Conservation (phyloP, 2,797 vertebrate species). For the Xenopus petersii region DNA sequence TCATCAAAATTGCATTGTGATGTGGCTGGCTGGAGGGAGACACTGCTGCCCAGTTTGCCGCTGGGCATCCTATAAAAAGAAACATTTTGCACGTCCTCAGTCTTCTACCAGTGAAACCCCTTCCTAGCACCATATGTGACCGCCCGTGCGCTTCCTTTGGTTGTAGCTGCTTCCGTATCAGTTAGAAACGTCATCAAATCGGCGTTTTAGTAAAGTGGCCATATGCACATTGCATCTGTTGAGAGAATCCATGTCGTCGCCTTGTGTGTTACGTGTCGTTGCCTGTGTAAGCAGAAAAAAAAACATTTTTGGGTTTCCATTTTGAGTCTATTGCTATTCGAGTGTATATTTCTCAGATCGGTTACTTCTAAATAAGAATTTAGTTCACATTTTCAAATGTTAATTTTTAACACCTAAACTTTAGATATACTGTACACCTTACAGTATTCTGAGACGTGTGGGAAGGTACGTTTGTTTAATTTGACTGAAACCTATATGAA, state of each 20-base stretch:
- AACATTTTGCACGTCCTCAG: conserved; percentile 65
- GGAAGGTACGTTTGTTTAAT: too few species aligned
- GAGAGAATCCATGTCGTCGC: conserved; percentile 69
- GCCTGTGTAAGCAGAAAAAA: conserved; percentile 50
- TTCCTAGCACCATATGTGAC: conserved; percentile 60
- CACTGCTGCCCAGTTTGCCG: conserved; percentile 96
- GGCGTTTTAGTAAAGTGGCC: conserved; percentile 72
- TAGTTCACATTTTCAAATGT: too few species aligned
- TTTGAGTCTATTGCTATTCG: conserved; percentile 31
- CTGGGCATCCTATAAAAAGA: conserved; percentile 94
- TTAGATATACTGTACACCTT: background rate
- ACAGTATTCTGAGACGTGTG: background rate
- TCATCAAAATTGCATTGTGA: conserved; percentile 92
- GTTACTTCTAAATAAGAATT: background rate
- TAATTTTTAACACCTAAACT: background rate
- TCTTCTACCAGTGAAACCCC: conserved; percentile 53
- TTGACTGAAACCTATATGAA: too few species aligned
- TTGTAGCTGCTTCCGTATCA: conserved; percentile 74
- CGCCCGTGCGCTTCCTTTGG: conserved; percentile 63
- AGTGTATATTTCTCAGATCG: conserved; percentile 25
- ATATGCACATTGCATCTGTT: conserved; percentile 66
- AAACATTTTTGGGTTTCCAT: conserved; percentile 34
- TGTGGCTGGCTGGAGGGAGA: conserved; percentile 85
- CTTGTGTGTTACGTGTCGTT: conserved; percentile 67
- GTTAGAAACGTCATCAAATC: conserved; percentile 76